Conservation (phyloP, 1,140 invertebrate species). For the Drosophila jambulina region DNA sequence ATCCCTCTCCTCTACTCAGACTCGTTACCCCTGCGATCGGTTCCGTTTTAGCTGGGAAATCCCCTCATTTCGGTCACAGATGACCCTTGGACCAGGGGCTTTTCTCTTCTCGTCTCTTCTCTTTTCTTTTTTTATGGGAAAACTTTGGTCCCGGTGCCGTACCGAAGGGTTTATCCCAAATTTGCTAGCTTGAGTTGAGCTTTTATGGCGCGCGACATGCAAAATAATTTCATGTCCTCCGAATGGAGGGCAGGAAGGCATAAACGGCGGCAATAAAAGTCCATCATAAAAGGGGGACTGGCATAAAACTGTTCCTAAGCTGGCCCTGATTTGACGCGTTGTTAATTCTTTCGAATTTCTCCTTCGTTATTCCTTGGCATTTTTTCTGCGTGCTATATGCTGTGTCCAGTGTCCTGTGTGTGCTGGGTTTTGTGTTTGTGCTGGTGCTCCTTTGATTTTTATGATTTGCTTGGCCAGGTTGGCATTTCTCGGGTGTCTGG, state of each 20-base stretch:
- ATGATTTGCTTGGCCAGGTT: slow-evolving; percentile 68
- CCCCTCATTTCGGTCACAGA: slow-evolving; percentile 8
- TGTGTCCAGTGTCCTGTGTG: no score
- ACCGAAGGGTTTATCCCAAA: slow-evolving; percentile 58
- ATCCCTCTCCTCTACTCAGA: neutral
- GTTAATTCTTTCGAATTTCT: slow-evolving; percentile 63
- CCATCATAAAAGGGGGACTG: slow-evolving; percentile 62
- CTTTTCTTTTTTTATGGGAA: slow-evolving; percentile 12
- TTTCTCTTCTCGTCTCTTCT: neutral
- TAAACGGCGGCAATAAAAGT: slow-evolving; percentile 76
- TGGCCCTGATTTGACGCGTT: slow-evolving; percentile 75
- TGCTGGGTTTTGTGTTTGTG: neutral
- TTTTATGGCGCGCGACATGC: slow-evolving; percentile 72
- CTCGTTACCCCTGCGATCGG: neutral
- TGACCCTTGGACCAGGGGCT: neutral
- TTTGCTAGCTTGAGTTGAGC: slow-evolving; percentile 62
- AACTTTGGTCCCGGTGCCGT: slow-evolving; percentile 5
- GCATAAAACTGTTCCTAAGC: slow-evolving; percentile 69
- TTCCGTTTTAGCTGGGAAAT: neutral
- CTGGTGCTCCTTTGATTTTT: slow-evolving; percentile 48
- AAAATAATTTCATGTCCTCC: slow-evolving; percentile 67
- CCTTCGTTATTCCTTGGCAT: slow-evolving; percentile 1
- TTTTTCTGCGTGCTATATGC: neutral
- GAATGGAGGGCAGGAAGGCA: slow-evolving; percentile 38
- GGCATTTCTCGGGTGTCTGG: slow-evolving; percentile 28